Percentiles rank a stretch among this genome's conserved stretches.
Conservation (phyloP, 2,888 invertebrate species). For the Apodemia mormo region DNA sequence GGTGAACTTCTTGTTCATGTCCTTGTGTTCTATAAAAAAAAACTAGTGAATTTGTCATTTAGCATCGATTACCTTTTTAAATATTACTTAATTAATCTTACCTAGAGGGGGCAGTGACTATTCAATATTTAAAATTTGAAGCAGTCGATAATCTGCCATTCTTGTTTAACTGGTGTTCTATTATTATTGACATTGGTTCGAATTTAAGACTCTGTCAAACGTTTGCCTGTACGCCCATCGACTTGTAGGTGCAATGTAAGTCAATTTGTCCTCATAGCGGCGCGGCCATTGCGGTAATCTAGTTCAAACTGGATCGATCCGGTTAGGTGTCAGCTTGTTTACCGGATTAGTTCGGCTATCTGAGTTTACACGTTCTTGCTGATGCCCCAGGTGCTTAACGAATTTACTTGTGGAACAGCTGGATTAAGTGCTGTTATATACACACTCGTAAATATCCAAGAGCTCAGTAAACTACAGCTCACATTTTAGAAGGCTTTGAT, state of each 20-base stretch:
- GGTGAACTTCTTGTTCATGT: too few species aligned
- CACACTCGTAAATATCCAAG: background rate
- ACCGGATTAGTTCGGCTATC: conserved; percentile 48
- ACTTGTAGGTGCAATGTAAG: conserved; percentile 58
- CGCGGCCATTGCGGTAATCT: conserved; percentile 55
- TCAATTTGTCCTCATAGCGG: conserved; percentile 59
- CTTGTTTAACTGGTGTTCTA: too few species aligned
- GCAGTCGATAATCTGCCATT: too few species aligned
- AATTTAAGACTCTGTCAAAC: conserved; percentile 25
- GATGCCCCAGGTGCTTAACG: conserved; percentile 25
- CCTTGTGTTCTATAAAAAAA: too few species aligned
- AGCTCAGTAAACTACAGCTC: background rate
- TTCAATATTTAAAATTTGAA: too few species aligned
- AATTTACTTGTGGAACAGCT: background rate
- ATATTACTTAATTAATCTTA: too few species aligned
- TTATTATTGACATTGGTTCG: too few species aligned
- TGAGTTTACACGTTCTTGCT: conserved; percentile 17
- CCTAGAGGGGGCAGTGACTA: too few species aligned
- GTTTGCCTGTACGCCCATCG: conserved; percentile 34
- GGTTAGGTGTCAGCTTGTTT: conserved; percentile 58
- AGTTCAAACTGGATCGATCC: conserved; percentile 59
- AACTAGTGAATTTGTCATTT: too few species aligned
- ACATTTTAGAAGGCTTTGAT: background rate
- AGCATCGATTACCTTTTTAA: too few species aligned
- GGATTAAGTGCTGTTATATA: background rate